Evolutionary conservation across 1,140 invertebrate species (phyloP), one percentile per base, ranked within the genome.

Genomic region (Ruditapes philippinarum): DNA sequence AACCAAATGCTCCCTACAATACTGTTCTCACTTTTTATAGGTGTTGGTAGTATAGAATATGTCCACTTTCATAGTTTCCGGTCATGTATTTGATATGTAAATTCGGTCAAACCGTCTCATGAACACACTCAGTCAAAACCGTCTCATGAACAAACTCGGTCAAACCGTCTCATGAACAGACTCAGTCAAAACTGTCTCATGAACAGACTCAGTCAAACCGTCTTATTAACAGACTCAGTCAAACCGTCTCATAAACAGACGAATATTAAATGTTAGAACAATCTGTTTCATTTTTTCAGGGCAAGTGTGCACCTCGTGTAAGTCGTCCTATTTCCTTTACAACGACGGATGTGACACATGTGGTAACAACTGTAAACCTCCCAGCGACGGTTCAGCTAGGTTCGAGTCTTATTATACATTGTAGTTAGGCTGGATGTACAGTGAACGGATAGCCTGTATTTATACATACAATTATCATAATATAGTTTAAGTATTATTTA

Each of bases 331-430:
- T 33, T 83, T 33, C 40, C 60, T 83, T 19, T 83, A 83, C 22
- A 36, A 51, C n/a, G 42, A 49, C 11, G 25, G 19, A 12, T 83
- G 81, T 51, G 81, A 83, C 40, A 68, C 25, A 14, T 83, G 81
- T 33, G 81, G 81, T 36, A 49, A 83, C 40, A 83, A 83, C 42
- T 83, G 81, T 42, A 17, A 0, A 3, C 14, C 9, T 0, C 81
- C 81, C 31, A 9, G 11, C 17, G 45, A 83, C 62, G 45, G 36
- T 17, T 49, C 49, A 5, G 60, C 33, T 31, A 65, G 49, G 60
- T 60, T 54, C 22, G 33, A 45, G 42, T 45, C n/a, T n/a, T n/a
- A n/a, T n/a, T n/a, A n/a, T n/a, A n/a, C n/a, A n/a, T n/a, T n/a
- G n/a, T n/a, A n/a, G n/a, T n/a, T n/a, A n/a, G n/a, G n/a, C n/a